Base-by-base conservation (phyloP, 1,140 invertebrate species). In the Drosophila elegans region DNA sequence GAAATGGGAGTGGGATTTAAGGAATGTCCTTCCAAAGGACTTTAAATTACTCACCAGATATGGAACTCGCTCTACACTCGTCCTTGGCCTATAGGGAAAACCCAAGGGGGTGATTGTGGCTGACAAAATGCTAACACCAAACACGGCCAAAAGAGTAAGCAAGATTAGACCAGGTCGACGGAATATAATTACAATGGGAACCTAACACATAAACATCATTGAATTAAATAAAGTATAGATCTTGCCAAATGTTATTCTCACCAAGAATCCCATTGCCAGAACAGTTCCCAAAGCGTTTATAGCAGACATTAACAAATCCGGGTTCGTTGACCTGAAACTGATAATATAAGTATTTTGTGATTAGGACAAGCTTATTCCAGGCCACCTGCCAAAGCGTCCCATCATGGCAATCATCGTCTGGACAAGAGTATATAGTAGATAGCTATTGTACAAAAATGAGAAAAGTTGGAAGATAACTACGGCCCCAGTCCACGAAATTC, bases 21-120 rank as follows among this genome's bases (percentile, higher is more conserved):
- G 11, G n/a, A 3, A 4, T 32, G n/a, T 3, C 16, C 6, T 11
- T 44, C 7, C 4, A 10, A 32, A 13, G 29, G 27, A 10, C 5
- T 16, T 38, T 3, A 3, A n/a, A 6, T 13, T 13, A 86, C 92
- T 93, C 93, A 96, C 95, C 79, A 94, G 91, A 52, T 96, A 93
- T 93, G 96, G 94, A 67, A 95, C 94, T 62, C 95, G 91, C 85
- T 96, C 94, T 1, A 95, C 95, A 27, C 95, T 94, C 25, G 95
- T 94, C 41, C 95, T 94, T 2, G 94, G 94, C 53, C 94, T 95
- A 82, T 96, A 97, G 1, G 96, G 96, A 91, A 97, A 97, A 39
- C 96, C 96, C 29, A 96, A 75, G 5, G 95, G 95, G 6, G 95
- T 95, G 27, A 95, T 91, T 60, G 95, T 93, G 41, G 95, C 90